These are phyloP conservation scores for Drosophila fulvimacula DNA, from an alignment of 2,888 invertebrate species.

Conservation along the genomic window DNA sequence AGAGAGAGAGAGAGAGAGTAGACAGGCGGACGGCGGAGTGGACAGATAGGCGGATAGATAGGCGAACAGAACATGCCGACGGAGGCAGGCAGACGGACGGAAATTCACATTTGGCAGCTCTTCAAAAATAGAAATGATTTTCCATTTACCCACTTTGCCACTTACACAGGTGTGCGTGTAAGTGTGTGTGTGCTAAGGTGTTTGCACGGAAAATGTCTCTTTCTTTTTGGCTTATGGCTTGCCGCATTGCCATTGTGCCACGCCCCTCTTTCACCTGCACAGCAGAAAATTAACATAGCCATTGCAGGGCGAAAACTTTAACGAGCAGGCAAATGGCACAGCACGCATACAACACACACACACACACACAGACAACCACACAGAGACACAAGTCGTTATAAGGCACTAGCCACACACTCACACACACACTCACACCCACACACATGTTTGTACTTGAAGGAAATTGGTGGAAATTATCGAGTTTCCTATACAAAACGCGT, in stretches of 20 bases:
- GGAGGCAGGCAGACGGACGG: neutral
- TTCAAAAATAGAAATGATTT: slow-evolving; percentile 32
- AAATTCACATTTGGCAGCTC: slow-evolving; percentile 30
- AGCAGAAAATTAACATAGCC: slow-evolving; percentile 67
- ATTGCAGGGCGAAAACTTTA: slow-evolving; percentile 59
- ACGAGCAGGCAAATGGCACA: slow-evolving; percentile 52
- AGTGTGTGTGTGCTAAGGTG: slow-evolving; percentile 4
- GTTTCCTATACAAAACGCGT: slow-evolving; percentile 79
- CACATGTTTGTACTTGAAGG: slow-evolving; percentile 53
- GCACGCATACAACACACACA: slow-evolving; percentile 59
- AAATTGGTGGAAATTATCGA: slow-evolving; percentile 80
- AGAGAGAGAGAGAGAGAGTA: neutral
- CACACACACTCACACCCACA: slow-evolving; percentile 15
- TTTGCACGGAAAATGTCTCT: slow-evolving; percentile 27
- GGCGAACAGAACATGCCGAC: no score
- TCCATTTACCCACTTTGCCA: slow-evolving; percentile 13
- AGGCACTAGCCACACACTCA: slow-evolving; percentile 18
- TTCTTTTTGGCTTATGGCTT: slow-evolving; percentile 37
- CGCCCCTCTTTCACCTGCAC: slow-evolving; percentile 60
- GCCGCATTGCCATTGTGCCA: slow-evolving; percentile 47
- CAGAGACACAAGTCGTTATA: slow-evolving; percentile 5
- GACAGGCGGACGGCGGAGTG: neutral
- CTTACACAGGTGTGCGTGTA: neutral
- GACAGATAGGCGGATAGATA: no score
- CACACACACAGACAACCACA: slow-evolving; percentile 12